Base-by-base conservation (phyloP, 2,113 vertebrate genomes). In the Neofelis nebulosa region DNA sequence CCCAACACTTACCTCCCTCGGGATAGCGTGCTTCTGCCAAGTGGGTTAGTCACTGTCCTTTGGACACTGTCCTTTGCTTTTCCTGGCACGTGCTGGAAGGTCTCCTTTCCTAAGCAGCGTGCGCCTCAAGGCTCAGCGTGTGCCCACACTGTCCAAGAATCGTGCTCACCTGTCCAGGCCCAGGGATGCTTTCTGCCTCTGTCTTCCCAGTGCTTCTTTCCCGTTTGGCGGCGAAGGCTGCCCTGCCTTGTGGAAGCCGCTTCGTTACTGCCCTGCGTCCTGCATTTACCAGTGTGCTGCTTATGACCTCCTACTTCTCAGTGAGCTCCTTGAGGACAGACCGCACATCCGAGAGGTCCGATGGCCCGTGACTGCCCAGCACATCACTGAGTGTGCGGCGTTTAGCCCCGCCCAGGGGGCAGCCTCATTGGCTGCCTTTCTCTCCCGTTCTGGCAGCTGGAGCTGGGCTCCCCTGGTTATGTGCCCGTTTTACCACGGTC, bases 241-340 rank as follows among this genome's bases (percentile, higher is more conserved):
- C 41, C 38, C 21, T 38, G 68, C 61, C 19, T 13, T 23, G 13
- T 19, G 23, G 41, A 33, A 92, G 55, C 57, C 57, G 38, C 91
- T 41, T 38, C 5, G 0, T 33, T 52, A 36, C 48, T 36, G 2
- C 23, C 18, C 1, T 11, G 25, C 13, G 11, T 21, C 29, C 3
- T 27, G 11, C 71, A 15, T 57, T 93, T 29, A 25, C 1, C 3
- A 10, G 50, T 4, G 9, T 50, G n/a, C 52, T 52, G 31, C 73
- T 80, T 65, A 29, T n/a, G n/a, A 80, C 21, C 73, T 27, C 23
- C 0, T 16, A 52, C 55, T 52, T 91, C 89, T 61, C 23, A 66
- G 71, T 10, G 48, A 57, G 9, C 45, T 38, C 8, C 36, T 61
- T n/a, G 74, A 88, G 81, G 55, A 29, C 82, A 96, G 66, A 18